These are phyloP conservation scores for Hanleya hanleyi DNA, from an alignment of 2,888 invertebrate genomes.

Conservation along the genomic window DNA sequence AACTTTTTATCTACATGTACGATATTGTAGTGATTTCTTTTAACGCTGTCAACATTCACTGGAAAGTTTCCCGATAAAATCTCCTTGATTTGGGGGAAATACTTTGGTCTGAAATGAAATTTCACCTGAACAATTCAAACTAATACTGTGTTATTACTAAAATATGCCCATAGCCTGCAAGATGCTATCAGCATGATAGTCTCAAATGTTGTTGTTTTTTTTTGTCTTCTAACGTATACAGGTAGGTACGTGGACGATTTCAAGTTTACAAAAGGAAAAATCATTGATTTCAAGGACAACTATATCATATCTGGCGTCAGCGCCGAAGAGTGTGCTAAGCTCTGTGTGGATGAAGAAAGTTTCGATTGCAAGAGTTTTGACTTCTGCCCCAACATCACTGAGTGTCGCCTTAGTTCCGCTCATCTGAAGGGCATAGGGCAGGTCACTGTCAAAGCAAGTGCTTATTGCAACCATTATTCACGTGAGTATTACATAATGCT, in stretches of 20 bases:
- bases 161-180: too few species aligned
- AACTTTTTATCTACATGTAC: too few species aligned
- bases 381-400: slow-evolving; percentile 56
- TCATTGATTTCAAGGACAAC: slow-evolving; percentile 42
- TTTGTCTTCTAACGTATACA: too few species aligned
- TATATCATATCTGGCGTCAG: slow-evolving; percentile 44
- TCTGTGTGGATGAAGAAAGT: slow-evolving; percentile 52
- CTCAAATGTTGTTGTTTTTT: too few species aligned
- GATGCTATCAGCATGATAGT: neutral
- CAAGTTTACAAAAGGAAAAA: slow-evolving; percentile 30
- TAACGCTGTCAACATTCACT: too few species aligned
- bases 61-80: too few species aligned
- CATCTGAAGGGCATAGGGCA: slow-evolving; percentile 48
- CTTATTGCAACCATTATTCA: slow-evolving; percentile 52
- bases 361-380: slow-evolving; percentile 55
- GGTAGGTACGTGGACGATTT: slow-evolving; percentile 57
- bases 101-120: too few species aligned
- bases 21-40: too few species aligned
- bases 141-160: too few species aligned
- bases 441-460: slow-evolving; percentile 38
- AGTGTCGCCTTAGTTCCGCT: slow-evolving; percentile 52
- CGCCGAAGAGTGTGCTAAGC: slow-evolving; percentile 54
- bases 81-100: too few species aligned
- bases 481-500: slow-evolving; percentile 54
- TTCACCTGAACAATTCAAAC: too few species aligned